Percentiles rank a stretch among this genome's conserved stretches.
phyloP scores from a whole-genome alignment of 1,140 invertebrate genomes.

The Daktulosphaira vitifoliae region DNA sequence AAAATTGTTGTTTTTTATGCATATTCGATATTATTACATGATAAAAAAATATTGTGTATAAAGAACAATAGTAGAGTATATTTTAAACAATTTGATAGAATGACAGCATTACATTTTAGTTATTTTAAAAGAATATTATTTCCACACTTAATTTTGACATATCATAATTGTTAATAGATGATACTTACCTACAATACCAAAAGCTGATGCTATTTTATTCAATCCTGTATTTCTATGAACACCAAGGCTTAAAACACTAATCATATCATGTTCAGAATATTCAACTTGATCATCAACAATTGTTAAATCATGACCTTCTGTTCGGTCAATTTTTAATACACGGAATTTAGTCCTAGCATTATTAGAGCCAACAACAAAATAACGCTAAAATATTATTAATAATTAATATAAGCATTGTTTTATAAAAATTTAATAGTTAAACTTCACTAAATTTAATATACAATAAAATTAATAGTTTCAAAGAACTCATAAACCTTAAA shows the following conservation, averaged over 20 bases:
- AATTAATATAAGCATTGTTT: background rate
- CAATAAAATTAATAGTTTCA: too few relatives aligned
- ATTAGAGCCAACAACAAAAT: constrained; percentile 90
- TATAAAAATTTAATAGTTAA: too few relatives aligned
- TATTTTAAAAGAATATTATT: background rate
- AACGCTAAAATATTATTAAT: constrained; percentile 53
- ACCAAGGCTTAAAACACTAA: constrained; percentile 49
- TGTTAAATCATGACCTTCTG: constrained; percentile 68
- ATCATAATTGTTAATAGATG: background rate
- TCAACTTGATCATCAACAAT: constrained; percentile 87
- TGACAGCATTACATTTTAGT: background rate
- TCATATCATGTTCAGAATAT: constrained; percentile 80
- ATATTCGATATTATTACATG: too few relatives aligned
- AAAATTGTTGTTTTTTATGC: too few relatives aligned
- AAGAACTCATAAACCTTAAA: too few relatives aligned
- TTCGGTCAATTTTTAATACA: constrained; percentile 87
- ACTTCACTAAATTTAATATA: too few relatives aligned
- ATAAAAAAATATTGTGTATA: too few relatives aligned
- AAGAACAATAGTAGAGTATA: too few relatives aligned
- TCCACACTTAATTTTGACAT: background rate
- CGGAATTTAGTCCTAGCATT: constrained; percentile 84
- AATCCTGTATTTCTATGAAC: constrained; percentile 6
- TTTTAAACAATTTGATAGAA: background rate
- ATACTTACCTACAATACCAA: constrained; percentile 76
- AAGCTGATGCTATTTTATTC: constrained; percentile 71